Base-by-base conservation (phyloP, 2,797 vertebrate genomes). In the Pachyuromys duprasi region DNA sequence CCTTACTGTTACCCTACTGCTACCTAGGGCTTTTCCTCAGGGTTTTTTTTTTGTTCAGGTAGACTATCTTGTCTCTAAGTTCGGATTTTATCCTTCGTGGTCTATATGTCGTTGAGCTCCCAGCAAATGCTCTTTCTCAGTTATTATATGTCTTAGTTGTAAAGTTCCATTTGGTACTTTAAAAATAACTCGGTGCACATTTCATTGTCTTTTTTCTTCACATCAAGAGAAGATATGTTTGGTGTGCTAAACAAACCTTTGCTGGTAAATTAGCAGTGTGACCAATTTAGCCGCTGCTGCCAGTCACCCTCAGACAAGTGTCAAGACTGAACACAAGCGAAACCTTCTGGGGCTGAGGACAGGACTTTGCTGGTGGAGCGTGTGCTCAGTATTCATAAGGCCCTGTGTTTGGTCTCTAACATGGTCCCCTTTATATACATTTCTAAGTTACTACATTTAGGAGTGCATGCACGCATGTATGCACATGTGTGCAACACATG, bases 251-350 rank as follows among this genome's bases (percentile, higher is more conserved):
- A 98, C 92, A 88, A 97, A 98, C 55, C 63, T 45, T 74, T 95
- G 98, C 98, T 98, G 98, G 98, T 98, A 97, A 98, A 98, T 99
- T 98, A 98, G 96, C 98, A 98, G 97, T 95, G 45, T 96, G 97
- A 90, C 94, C 57, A 26, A 86, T 15, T 80, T 98, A 97, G 95
- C 93, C 96, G 96, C 86, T 86, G 84, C 97, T 98, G 97, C 98
- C 98, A 98, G 98, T 98, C 98, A n/a, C 97, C 97, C 98, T 98
- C 97, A 94, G 82, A 98, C 98, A 98, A 72, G 39, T 28, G 2
- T 62, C 24, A 28, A 63, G 57, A 63, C 57, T 42, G 80, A 63
- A 42, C 63, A 75, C 24, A 83, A 83, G 60, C 62, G 33, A 22
- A 84, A 7, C 14, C 1, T 26, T 42, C 39, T 83, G 81, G 5